phyloP scores from a whole-genome alignment of 2,113 vertebrate species.

The Corythaeola cristata region DNA sequence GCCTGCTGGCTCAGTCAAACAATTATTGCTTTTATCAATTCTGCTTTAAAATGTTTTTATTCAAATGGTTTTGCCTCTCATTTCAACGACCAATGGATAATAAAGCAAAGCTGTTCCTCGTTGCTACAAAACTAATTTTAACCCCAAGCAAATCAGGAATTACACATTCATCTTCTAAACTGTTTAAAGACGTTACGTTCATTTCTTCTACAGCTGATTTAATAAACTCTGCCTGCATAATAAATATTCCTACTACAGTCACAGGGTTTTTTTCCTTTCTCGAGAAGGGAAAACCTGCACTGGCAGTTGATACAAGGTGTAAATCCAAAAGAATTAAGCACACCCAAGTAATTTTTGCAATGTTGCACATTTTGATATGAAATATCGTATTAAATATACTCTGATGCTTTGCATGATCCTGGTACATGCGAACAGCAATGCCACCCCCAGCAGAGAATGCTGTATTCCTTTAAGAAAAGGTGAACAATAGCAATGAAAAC shows the following conservation, averaged over 20 bases:
- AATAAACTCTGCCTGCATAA: constrained; percentile 71
- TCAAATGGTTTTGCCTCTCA: constrained; percentile 40
- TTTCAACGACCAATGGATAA: constrained; percentile 52
- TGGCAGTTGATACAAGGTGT: constrained; percentile 10
- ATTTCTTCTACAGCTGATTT: constrained; percentile 68
- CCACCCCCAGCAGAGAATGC: constrained; percentile 67
- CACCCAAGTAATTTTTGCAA: constrained; percentile 38
- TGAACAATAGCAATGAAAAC: constrained; percentile 75
- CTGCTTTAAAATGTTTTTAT: constrained; percentile 61
- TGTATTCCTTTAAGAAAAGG: constrained; percentile 70
- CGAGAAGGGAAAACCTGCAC: background rate
- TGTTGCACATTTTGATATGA: constrained; percentile 66
- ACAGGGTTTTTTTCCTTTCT: constrained; percentile 1
- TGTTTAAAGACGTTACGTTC: constrained; percentile 53
- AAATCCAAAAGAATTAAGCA: constrained; percentile 52
- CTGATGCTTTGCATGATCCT: constrained; percentile 38
- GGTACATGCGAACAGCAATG: constrained; percentile 52
- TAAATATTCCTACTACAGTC: constrained; percentile 57
- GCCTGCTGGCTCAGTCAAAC: constrained; percentile 44
- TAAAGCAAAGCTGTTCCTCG: constrained; percentile 22
- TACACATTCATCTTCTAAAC: constrained; percentile 43
- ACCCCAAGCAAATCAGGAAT: constrained; percentile 63
- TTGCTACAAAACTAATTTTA: constrained; percentile 60
- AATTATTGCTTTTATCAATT: constrained; percentile 60
- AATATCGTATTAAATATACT: constrained; percentile 57